These are phyloP conservation scores for Drosophila saltans DNA, from an alignment of 1,140 invertebrate species.

Conservation along the genomic window DNA sequence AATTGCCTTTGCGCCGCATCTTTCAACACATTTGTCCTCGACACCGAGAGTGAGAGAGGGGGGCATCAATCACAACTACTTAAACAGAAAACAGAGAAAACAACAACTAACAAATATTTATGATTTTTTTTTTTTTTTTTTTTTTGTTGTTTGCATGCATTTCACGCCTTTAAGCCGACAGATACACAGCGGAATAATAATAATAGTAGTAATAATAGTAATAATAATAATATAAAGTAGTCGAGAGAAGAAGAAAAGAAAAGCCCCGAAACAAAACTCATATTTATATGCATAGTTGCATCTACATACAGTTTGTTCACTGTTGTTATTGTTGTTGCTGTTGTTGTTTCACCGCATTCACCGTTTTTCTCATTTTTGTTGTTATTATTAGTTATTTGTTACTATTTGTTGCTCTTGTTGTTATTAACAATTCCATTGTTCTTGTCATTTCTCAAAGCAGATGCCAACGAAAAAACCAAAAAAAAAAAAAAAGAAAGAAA, in stretches of 20 bases:
- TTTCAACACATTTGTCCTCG: constrained; percentile 71
- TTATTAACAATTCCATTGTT: constrained; percentile 21
- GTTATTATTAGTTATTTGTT: constrained; percentile 56
- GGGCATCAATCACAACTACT: constrained; percentile 77
- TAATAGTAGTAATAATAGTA: constrained; percentile 1
- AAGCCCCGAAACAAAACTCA: constrained; percentile 57
- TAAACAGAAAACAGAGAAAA: constrained; percentile 69
- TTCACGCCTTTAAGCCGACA: constrained; percentile 79
- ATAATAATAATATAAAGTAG: no score
- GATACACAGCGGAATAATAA: constrained; percentile 53
- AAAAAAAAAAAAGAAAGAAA: not conserved
- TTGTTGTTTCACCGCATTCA: constrained; percentile 11
- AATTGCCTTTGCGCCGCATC: constrained; percentile 67
- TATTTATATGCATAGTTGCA: constrained; percentile 55
- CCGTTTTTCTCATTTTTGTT: constrained; percentile 30
- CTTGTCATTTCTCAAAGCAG: constrained; percentile 45
- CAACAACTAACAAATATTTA: constrained; percentile 71
- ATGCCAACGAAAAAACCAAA: not conserved
- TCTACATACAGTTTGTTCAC: constrained; percentile 2
- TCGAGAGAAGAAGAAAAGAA: constrained; percentile 34
- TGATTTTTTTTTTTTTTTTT: constrained; percentile 55
- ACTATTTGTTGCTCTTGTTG: constrained; percentile 46
- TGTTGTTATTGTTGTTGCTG: constrained; percentile 6
- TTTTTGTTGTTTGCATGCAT: constrained; percentile 42
- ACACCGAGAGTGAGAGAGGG: not conserved